Conservation (phyloP, 92 coral and sea anemone species). For the Parazoanthus atlanticus region DNA sequence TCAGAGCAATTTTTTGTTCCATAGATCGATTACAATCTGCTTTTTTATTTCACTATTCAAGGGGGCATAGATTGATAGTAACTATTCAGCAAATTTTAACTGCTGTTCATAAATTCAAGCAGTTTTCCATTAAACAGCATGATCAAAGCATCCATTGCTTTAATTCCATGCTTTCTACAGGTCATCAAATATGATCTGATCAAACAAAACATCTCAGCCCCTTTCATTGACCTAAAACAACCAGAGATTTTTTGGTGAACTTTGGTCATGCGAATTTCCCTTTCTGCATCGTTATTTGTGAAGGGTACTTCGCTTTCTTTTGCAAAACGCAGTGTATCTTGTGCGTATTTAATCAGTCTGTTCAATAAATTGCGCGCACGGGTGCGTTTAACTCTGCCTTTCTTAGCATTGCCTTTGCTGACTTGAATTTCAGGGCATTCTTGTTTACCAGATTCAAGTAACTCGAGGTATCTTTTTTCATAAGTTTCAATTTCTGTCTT, state of each 20-base stretch:
- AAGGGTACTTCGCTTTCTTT: neutral
- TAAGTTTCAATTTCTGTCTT: neutral
- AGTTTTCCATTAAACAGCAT: conserved; percentile 7
- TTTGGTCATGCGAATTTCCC: conserved; percentile 30
- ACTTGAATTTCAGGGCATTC: neutral
- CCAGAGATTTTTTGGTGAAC: conserved; percentile 25
- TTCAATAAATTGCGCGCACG: conserved; percentile 2
- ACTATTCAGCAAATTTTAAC: conserved; percentile 5
- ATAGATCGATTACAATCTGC: conserved; percentile 20
- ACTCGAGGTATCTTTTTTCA: neutral
- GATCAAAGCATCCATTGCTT: neutral
- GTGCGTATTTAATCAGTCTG: neutral
- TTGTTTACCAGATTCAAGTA: neutral
- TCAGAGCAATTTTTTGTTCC: conserved; percentile 20
- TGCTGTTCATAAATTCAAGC: neutral
- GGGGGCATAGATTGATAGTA: conserved; percentile 15
- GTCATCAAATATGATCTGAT: conserved; percentile 15
- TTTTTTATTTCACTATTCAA: conserved; percentile 18
- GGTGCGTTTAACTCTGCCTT: neutral
- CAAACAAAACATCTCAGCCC: conserved; percentile 22
- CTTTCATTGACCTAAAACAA: conserved; percentile 19
- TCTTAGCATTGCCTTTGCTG: neutral
- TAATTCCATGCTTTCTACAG: conserved; percentile 13
- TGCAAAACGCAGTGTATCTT: neutral
- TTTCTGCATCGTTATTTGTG: conserved; percentile 11